Base-by-base conservation (phyloP, 2,888 invertebrate genomes). In the Apodemia mormo region DNA sequence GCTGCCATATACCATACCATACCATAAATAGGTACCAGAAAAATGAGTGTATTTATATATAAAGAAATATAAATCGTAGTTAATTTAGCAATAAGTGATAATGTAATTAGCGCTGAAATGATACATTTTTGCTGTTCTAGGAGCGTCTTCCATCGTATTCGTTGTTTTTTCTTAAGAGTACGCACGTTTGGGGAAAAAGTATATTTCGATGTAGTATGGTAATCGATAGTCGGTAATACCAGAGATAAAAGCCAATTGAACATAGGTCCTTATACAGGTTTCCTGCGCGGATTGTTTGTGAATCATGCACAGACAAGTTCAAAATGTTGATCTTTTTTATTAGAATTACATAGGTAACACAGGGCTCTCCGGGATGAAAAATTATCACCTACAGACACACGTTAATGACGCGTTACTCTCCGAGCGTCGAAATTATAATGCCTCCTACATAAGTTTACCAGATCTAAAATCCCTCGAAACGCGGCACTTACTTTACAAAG, bases 131-230 rank as follows among this genome's bases (percentile, higher is more conserved):
- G 92, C 92, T 93, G 91, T 93, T 90, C 90, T 90, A 92, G 90
- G 83, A 85, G 92, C 92, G 92, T 93, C 92, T 93, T 93, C 92
- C 92, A 93, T 88, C 90, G 90, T 88, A 89, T 81, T 89, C 83
- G 87, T 89, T 85, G 82, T 90, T 89, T 85, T 85, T 30, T 58
- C 89, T 82, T 86, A 89, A 89, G 87, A 81, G 72, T 82, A 84
- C 73, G 81, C 77, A 79, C 72, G 76, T 81, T 75, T 73, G 82
- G 78, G 82, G 84, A 76, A 80, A 80, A 79, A 81, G 81, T 70
- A 22, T 49, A 61, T 65, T 37, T 52, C 10, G 40, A 37, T 52
- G 43, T 68, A 43, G 58, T 58, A 58, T 12, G 58, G 10, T 58
- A 29, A 58, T 30, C 8, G 58, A 30, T 58, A 30, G 12, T 58